phyloP scores from a whole-genome alignment of 2,888 invertebrate species.

The Platycnemis pennipes region DNA sequence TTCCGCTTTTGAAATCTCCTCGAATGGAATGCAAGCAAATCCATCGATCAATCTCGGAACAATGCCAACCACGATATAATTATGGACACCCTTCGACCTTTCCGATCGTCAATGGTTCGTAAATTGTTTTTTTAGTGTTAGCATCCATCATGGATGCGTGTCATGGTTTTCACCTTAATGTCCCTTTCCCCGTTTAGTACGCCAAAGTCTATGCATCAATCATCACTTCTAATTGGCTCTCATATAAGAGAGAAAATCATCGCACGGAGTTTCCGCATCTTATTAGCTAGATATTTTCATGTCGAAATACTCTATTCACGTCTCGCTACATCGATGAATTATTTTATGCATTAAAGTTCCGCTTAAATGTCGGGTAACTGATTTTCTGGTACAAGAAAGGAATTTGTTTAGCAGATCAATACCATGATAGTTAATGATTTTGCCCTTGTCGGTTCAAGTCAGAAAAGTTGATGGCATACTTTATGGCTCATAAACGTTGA shows the following conservation, averaged over 20 bases:
- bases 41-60: constrained; percentile 31
- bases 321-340: too few species aligned
- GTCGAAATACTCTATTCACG: not conserved
- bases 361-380: too few species aligned
- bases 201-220: constrained; percentile 44
- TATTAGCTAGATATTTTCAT: not conserved
- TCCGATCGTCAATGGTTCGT: constrained; percentile 53
- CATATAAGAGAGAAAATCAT: constrained; percentile 30
- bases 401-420: too few species aligned
- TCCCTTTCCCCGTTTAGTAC: constrained; percentile 51
- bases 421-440: too few species aligned
- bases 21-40: constrained; percentile 26
- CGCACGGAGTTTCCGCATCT: not conserved
- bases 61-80: constrained; percentile 50
- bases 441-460: too few species aligned
- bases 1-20: not conserved
- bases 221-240: constrained; percentile 44
- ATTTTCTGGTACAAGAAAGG: too few species aligned
- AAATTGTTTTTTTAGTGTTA: constrained; percentile 23
- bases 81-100: constrained; percentile 57
- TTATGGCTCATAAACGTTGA: too few species aligned
- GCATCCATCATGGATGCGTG: constrained; percentile 10
- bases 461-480: too few species aligned
- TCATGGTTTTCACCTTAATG: constrained; percentile 45
- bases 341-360: too few species aligned